A percentile compares a stretch with the other conserved stretches of the same genome.
Conservation (phyloP, 2,113 vertebrate species). For the Scalopus aquaticus region DNA sequence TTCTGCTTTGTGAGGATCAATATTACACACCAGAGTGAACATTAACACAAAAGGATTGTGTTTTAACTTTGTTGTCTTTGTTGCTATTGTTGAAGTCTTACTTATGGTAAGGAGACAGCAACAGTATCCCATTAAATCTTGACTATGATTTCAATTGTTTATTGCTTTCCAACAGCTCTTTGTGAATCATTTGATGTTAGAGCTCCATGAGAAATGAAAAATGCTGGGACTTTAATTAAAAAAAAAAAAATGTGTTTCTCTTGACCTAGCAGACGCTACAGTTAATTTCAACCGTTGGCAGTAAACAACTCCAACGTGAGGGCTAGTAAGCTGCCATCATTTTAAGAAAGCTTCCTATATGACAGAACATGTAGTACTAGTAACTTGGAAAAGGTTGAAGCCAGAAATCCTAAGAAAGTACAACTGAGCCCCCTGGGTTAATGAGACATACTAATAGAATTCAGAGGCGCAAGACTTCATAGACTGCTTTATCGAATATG, state of each 20-base stretch:
- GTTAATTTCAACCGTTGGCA: constrained; percentile 76
- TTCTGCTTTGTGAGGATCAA: not conserved
- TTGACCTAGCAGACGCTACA: constrained; percentile 50
- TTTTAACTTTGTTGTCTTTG: not conserved
- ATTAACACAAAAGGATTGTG: not conserved
- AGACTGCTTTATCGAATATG: constrained; percentile 11
- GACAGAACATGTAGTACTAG: constrained; percentile 49
- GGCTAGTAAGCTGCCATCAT: constrained; percentile 73
- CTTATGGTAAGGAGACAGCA: not conserved
- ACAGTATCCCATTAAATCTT: not conserved
- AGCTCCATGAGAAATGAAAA: constrained; percentile 66
- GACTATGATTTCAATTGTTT: constrained; percentile 35
- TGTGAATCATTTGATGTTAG: constrained; percentile 47
- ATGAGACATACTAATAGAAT: constrained; percentile 8
- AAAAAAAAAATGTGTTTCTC: constrained; percentile 72
- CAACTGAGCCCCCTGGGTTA: not conserved
- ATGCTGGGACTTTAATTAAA: constrained; percentile 64
- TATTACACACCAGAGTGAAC: not conserved
- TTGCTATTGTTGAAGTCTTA: not conserved
- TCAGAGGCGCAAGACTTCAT: not conserved
- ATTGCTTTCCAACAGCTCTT: not conserved
- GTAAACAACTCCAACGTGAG: constrained; percentile 71
- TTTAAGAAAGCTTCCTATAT: constrained; percentile 66
- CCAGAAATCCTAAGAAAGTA: constrained; percentile 40
- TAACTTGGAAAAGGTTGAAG: constrained; percentile 52